Conservation (phyloP, 30 jellyfish, hydroid and myxozoan species). For the Morbakka virulenta region DNA sequence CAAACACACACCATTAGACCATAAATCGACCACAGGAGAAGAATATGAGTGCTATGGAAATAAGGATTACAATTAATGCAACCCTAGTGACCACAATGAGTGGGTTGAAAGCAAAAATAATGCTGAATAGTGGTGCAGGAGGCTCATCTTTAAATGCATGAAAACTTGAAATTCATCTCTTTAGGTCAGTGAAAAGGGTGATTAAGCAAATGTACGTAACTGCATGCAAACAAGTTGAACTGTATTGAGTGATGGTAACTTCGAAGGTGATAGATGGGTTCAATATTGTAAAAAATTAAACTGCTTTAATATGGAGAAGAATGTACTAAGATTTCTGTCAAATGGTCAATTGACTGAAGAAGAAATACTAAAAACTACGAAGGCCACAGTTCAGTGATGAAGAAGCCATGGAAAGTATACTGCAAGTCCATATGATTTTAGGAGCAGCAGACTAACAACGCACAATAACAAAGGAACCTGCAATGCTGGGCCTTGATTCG, state of each 20-base stretch:
- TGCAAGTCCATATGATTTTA: constrained; percentile 37
- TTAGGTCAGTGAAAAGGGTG: too few relatives aligned
- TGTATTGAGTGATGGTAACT: constrained; percentile 12
- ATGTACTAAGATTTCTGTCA: constrained; percentile 26
- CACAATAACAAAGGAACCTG: not conserved
- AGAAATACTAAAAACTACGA: constrained; percentile 39
- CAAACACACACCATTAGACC: too few relatives aligned
- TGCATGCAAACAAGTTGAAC: constrained; percentile 17
- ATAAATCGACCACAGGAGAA: too few relatives aligned
- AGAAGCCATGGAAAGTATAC: constrained; percentile 4
- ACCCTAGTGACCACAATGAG: too few relatives aligned
- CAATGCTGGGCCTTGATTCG: not conserved
- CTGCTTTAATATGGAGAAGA: constrained; percentile 51
- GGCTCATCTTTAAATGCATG: constrained; percentile 17
- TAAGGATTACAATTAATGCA: too few relatives aligned
- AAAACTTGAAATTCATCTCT: too few relatives aligned
- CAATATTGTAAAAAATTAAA: constrained; percentile 20
- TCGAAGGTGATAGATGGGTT: constrained; percentile 41
- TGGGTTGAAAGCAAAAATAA: too few relatives aligned
- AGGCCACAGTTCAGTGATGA: constrained; percentile 56
- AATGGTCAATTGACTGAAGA: constrained; percentile 34
- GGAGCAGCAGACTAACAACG: constrained; percentile 38
- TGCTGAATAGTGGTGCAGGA: too few relatives aligned
- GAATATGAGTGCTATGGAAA: too few relatives aligned
- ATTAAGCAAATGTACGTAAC: constrained; percentile 55